Conservation (phyloP, 2,888 invertebrate species). For the Dasypolia templi region DNA sequence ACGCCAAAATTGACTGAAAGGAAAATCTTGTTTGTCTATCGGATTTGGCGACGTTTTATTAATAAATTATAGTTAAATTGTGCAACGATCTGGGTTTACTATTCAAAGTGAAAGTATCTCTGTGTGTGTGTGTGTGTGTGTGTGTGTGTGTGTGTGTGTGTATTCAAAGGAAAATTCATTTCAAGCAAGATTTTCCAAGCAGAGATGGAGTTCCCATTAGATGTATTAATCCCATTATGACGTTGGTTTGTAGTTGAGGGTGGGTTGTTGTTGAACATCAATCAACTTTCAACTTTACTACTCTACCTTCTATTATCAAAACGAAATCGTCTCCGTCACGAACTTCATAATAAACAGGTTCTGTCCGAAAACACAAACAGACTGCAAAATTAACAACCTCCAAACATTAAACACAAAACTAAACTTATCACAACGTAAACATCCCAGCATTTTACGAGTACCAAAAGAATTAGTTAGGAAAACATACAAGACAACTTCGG, state of each 20-base stretch:
- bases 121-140: too few relatives aligned
- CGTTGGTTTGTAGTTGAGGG: background rate
- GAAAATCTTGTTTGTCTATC: background rate
- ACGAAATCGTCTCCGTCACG: background rate
- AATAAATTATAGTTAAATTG: too few relatives aligned
- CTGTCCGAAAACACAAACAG: background rate
- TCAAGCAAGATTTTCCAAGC: background rate
- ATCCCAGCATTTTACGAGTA: slow-evolving; percentile 25
- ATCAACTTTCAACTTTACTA: background rate
- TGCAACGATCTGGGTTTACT: too few relatives aligned
- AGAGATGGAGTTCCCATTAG: background rate
- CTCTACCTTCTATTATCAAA: background rate
- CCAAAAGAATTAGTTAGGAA: slow-evolving; percentile 46
- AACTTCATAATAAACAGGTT: background rate
- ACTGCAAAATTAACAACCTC: background rate
- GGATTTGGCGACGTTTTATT: background rate
- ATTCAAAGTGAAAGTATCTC: background rate
- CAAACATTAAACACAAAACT: slow-evolving; percentile 23
- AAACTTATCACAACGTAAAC: slow-evolving; percentile 41
- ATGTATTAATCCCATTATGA: too few relatives aligned
- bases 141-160: too few relatives aligned
- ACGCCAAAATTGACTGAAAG: background rate
- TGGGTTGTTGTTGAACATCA: background rate
- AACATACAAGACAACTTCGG: slow-evolving; percentile 45
- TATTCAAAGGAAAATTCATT: background rate